Evolutionary conservation across 1,140 invertebrate species (phyloP), one percentile per base, ranked within the genome.

Genomic region (Portunus trituberculatus): DNA sequence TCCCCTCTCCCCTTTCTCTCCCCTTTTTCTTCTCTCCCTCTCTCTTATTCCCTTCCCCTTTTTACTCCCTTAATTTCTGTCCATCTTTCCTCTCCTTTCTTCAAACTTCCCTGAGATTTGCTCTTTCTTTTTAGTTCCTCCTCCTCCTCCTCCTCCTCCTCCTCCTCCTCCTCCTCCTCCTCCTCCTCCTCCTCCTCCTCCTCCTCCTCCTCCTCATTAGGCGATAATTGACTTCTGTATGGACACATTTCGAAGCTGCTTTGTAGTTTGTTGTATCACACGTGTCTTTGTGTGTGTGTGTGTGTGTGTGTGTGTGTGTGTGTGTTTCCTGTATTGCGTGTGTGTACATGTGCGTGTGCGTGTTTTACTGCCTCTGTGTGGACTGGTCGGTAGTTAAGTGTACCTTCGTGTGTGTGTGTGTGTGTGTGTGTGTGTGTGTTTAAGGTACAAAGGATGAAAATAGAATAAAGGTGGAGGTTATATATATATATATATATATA

Each of bases 151-250:
- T 52, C n/a, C n/a, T 28, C 16, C 46, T 16, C 32, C 16, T 28
- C 32, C 10, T 90, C 32, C 32, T 52, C 45, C 28, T 20, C 46
- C n/a, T 28, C 46, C n/a, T 52, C 46, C 46, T 90, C 39, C 88
- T 32, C 88, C 39, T 45, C 88, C 88, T 90, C 88, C 29, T 90
- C 88, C 88, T 90, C 39, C 88, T 45, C 88, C 39, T 32, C 88
- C 29, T 90, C 88, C 88, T 90, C 39, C 88, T 45, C 88, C 39
- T 32, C 88, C 29, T 90, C 88, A 32, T 32, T 32, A 29, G 12
- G 28, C 83, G 28, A 16, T 59, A 59, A 59, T 6, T 29, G 28
- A 14, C 31, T 32, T 32, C 31, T 86, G 4, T 32, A 28, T 86
- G 28, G 28, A 4, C 31, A 4, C 83, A 29, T 86, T 32, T 3